Base-by-base conservation (phyloP, 2,888 invertebrate genomes). In the Notocelia uddmanniana region DNA sequence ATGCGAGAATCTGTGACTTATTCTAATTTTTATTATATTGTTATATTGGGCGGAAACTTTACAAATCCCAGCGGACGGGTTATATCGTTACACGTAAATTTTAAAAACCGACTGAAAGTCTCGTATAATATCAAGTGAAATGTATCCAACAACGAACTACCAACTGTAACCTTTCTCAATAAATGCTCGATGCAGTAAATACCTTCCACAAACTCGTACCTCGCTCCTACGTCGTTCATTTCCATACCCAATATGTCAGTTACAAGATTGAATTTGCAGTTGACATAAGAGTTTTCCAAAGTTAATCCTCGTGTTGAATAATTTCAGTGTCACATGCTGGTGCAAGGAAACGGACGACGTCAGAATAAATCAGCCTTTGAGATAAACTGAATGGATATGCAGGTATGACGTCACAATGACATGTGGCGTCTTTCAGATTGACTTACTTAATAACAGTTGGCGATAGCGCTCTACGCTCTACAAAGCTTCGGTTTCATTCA, bases 381-480 rank as follows among this genome's bases (percentile, higher is more conserved):
- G 50, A 64, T 64, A 37, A 62, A 64, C 18, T 64, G 19, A 18
- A 50, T 11, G 15, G 19, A 34, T 54, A 54, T 64, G 63, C 63
- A 63, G 52, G 52, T 37, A 23, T 64, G 52, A 54, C 52, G 54
- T 64, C 64, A 54, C 52, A 37, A 64, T 64, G 64, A 15, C 52
- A 15, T 52, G 34, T 52, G 31, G 0, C 23, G 62, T 18, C 23
- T 59, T 59, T 19, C 34, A 31, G 18, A 18, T 18, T 26, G 26
- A 26, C 26, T 26, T 26, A 5, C 5, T 26, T 26, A 3, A 26
- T 26, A 26, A 26, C 2, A 26, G 26, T 26, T n/a, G n/a, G n/a
- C n/a, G n/a, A n/a, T n/a, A n/a, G n/a, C n/a, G n/a, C n/a, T n/a
- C n/a, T n/a, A n/a, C n/a, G n/a, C n/a, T n/a, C n/a, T n/a, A n/a